A percentile compares a stretch with the other conserved stretches of the same genome.
Conservation (phyloP, 2,797 vertebrate species). For the Sarcophilus harrisii region DNA sequence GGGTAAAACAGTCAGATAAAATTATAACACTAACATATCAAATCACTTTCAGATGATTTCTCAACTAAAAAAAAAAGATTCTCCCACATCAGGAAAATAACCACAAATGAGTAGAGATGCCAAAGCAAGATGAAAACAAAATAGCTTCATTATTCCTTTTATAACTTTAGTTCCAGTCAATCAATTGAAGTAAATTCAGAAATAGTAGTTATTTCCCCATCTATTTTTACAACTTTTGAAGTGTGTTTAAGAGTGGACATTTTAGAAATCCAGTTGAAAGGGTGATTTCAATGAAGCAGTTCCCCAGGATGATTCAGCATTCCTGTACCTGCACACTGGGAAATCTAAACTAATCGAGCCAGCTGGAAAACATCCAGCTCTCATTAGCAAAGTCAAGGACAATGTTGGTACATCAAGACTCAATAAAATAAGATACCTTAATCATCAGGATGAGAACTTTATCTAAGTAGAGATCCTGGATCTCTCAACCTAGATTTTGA, state of each 20-base stretch:
- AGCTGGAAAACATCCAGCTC: conserved; percentile 35
- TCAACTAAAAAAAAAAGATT: neutral
- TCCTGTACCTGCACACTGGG: neutral
- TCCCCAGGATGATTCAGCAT: neutral
- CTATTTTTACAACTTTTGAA: neutral
- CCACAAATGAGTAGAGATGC: neutral
- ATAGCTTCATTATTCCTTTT: neutral
- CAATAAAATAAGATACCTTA: conserved; percentile 50
- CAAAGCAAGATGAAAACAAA: neutral
- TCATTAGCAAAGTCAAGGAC: conserved; percentile 35
- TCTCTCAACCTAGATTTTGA: conserved; percentile 37
- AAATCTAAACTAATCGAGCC: conserved; percentile 39
- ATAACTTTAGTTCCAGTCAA: neutral
- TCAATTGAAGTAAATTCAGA: neutral
- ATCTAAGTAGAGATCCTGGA: conserved; percentile 9
- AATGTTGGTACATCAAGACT: neutral
- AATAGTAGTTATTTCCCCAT: neutral
- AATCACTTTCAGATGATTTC: conserved; percentile 3
- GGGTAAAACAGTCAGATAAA: conserved; percentile 16
- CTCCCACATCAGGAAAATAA: conserved; percentile 5
- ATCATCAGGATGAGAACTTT: conserved; percentile 5
- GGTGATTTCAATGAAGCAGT: neutral
- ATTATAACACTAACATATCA: neutral
- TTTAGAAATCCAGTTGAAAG: conserved; percentile 20
- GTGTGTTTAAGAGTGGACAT: neutral